phyloP scores from a whole-genome alignment of 2,888 invertebrate genomes.

The Drosophila mulleri region DNA sequence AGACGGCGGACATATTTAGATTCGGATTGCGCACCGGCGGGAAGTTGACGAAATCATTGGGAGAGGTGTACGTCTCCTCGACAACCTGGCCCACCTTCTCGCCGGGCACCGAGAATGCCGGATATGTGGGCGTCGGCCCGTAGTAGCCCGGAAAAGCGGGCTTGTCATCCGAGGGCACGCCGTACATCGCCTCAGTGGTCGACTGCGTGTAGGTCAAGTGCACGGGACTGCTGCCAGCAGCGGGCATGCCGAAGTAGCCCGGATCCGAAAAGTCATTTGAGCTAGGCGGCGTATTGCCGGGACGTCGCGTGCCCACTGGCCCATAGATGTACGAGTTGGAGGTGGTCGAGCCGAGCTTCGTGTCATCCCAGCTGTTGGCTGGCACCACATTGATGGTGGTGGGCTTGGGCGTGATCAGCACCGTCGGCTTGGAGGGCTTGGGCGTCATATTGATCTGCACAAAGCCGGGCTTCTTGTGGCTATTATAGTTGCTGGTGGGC shows the following conservation, averaged over 20 bases:
- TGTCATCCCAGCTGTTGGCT: constrained; percentile 59
- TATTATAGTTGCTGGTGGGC: constrained; percentile 55
- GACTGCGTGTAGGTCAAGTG: constrained; percentile 68
- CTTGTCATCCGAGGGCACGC: constrained; percentile 81
- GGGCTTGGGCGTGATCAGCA: constrained; percentile 89
- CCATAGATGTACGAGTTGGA: constrained; percentile 84
- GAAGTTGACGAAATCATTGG: constrained; percentile 91
- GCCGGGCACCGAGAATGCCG: constrained; percentile 83
- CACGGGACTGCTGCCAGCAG: constrained; percentile 54
- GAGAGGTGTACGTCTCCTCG: constrained; percentile 88
- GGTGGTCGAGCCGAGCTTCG: constrained; percentile 70
- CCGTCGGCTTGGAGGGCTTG: constrained; percentile 86
- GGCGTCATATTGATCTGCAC: constrained; percentile 85
- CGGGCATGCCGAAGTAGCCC: constrained; percentile 82
- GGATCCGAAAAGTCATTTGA: constrained; percentile 85
- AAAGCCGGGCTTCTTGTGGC: constrained; percentile 80
- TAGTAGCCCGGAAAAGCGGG: constrained; percentile 84
- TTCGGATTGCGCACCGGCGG: constrained; percentile 94
- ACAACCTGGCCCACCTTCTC: constrained; percentile 74
- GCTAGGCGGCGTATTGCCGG: constrained; percentile 57
- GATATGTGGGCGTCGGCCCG: constrained; percentile 84
- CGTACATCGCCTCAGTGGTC: constrained; percentile 70
- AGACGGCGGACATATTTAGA: constrained; percentile 88
- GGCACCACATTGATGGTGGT: constrained; percentile 82
- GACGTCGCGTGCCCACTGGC: constrained; percentile 79